Percentiles rank a stretch among this genome's conserved stretches.
Evolutionary conservation across 2,113 vertebrate species (phyloP).

Genomic region (Xiphias gladius): DNA sequence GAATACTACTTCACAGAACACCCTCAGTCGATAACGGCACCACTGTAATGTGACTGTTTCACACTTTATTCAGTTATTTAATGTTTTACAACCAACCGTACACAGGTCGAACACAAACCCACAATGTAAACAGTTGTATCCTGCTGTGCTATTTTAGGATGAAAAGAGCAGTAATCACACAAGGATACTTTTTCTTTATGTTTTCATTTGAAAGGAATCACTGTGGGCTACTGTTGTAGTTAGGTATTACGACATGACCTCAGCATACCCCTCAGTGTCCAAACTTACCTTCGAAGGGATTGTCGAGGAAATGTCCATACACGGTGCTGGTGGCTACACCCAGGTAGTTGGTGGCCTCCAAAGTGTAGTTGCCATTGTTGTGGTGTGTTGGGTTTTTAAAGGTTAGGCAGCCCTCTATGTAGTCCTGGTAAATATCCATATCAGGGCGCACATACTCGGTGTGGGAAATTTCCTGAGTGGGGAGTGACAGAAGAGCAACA

Average conservation of each 20-base stretch:
- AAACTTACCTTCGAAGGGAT: constrained; percentile 76
- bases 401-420: constrained; percentile 92
- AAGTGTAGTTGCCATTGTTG: constrained; percentile 98
- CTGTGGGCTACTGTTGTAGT: not conserved
- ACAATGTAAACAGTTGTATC: not conserved
- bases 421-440: constrained; percentile 89
- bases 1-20: no score
- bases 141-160: not conserved
- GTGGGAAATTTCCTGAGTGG: constrained; percentile 84
- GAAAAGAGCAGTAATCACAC: not conserved
- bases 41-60: no score
- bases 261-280: not conserved
- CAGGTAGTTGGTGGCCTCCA: constrained; percentile 91
- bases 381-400: constrained; percentile 96
- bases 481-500: not conserved
- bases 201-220: not conserved
- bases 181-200: not conserved
- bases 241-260: not conserved
- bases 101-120: not conserved
- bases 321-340: constrained; percentile 90
- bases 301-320: constrained; percentile 92
- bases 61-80: not conserved
- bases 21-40: no score
- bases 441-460: constrained; percentile 89
- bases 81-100: not conserved